phyloP scores from a whole-genome alignment of 2,113 vertebrate genomes.

The Morphnarchus princeps region DNA sequence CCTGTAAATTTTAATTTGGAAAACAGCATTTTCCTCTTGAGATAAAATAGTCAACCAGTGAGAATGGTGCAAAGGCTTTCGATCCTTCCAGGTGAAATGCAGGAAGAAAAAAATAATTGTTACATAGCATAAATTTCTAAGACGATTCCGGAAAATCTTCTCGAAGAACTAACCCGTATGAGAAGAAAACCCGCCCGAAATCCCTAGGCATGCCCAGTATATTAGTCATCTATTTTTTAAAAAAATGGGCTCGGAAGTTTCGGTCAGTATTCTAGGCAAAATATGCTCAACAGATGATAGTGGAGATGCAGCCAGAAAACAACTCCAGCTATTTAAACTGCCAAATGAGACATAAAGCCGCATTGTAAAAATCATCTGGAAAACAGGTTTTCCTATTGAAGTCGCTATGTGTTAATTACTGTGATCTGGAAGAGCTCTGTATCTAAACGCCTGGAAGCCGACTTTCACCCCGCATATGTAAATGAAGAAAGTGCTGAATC shows the following conservation, averaged over 20 bases:
- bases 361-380: slow-evolving; percentile 88
- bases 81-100: background rate
- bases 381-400: slow-evolving; percentile 85
- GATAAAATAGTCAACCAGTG: background rate
- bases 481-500: slow-evolving; percentile 75
- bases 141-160: background rate
- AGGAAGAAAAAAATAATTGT: background rate
- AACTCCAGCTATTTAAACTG: slow-evolving; percentile 82
- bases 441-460: slow-evolving; percentile 78
- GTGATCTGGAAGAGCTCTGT: slow-evolving; percentile 81
- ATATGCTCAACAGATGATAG: slow-evolving; percentile 84
- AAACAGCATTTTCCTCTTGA: background rate
- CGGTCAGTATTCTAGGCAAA: slow-evolving; percentile 70
- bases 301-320: slow-evolving; percentile 77
- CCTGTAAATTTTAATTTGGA: background rate
- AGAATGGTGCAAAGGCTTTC: background rate
- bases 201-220: background rate
- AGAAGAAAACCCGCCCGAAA: background rate
- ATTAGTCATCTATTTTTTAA: background rate
- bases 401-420: slow-evolving; percentile 83
- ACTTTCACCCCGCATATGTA: slow-evolving; percentile 77
- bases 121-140: background rate
- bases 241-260: slow-evolving; percentile 46
- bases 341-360: slow-evolving; percentile 86
- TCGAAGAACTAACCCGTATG: background rate